Conservation (phyloP, 1,140 invertebrate species). For the Drosophila nasuta region DNA sequence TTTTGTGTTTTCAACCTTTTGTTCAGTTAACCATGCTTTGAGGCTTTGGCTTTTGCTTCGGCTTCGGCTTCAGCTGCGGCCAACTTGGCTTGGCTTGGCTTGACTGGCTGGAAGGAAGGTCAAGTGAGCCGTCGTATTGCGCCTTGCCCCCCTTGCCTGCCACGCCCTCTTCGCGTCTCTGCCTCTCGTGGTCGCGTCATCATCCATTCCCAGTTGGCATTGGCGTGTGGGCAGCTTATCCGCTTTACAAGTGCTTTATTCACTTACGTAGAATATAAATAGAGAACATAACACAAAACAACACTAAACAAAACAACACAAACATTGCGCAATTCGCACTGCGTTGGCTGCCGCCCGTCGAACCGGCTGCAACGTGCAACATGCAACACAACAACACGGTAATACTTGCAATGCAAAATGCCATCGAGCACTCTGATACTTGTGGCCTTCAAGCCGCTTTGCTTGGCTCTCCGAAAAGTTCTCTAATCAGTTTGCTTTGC, state of each 20-base stretch:
- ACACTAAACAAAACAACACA: conserved; percentile 23
- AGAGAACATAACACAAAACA: conserved; percentile 29
- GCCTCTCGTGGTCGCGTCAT: background rate
- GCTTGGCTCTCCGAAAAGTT: background rate
- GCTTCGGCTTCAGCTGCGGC: conserved; percentile 4
- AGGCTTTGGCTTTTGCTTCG: conserved; percentile 3
- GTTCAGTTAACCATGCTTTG: conserved; percentile 35
- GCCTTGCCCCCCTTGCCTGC: conserved; percentile 25
- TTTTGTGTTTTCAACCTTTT: conserved; percentile 25
- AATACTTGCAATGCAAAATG: conserved; percentile 27
- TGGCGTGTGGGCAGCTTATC: conserved; percentile 70
- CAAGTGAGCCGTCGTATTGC: conserved; percentile 55
- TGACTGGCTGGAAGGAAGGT: conserved; percentile 53
- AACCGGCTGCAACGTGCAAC: background rate
- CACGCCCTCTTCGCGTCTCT: conserved; percentile 18
- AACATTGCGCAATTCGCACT: conserved; percentile 62
- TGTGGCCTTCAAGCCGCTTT: conserved; percentile 20
- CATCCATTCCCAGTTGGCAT: conserved; percentile 38
- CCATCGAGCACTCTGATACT: background rate
- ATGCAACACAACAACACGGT: conserved; percentile 9
- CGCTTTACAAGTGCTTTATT: conserved; percentile 79
- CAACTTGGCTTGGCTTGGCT: conserved; percentile 15
- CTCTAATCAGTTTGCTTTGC: conserved; percentile 17
- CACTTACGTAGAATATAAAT: conserved; percentile 65
- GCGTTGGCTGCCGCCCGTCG: conserved; percentile 22